Percentiles rank a stretch among this genome's conserved stretches.
These are phyloP conservation scores for Thymelicus lineola DNA, from an alignment of 2,888 invertebrate genomes.

Conservation along the genomic window DNA sequence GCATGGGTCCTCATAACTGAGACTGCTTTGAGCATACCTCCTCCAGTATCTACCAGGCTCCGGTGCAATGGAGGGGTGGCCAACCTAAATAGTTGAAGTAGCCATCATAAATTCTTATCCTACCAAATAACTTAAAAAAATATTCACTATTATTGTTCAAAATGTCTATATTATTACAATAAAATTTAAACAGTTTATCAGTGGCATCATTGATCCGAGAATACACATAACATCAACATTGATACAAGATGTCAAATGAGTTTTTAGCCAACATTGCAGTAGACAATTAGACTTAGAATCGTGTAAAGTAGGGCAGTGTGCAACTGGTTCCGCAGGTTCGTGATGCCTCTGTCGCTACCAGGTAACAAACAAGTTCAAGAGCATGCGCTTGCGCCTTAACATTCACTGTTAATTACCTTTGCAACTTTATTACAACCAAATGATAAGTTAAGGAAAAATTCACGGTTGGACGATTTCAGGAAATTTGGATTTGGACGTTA, in stretches of 20 bases:
- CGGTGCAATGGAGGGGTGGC: too few species aligned
- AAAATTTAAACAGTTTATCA: too few species aligned
- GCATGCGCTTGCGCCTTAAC: background rate
- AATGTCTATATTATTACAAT: too few species aligned
- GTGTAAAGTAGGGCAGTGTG: slow-evolving; percentile 14
- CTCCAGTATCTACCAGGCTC: too few species aligned
- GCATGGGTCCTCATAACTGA: too few species aligned
- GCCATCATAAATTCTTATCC: too few species aligned
- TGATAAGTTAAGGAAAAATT: background rate
- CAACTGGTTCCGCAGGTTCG: background rate
- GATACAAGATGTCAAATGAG: background rate
- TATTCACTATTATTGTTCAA: too few species aligned
- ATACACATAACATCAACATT: background rate
- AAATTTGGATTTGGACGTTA: background rate
- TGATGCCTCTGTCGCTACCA: background rate
- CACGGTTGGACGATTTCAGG: slow-evolving; percentile 5
- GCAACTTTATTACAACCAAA: too few species aligned
- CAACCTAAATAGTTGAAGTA: too few species aligned
- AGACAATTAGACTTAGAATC: background rate
- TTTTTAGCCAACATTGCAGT: background rate
- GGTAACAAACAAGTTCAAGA: slow-evolving; percentile 35
- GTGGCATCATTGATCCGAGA: background rate
- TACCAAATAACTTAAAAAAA: too few species aligned
- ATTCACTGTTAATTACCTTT: too few species aligned
- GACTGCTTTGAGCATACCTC: too few species aligned